Base-by-base conservation (phyloP, 1,140 invertebrate genomes). In the Amphibalanus amphitrite region DNA sequence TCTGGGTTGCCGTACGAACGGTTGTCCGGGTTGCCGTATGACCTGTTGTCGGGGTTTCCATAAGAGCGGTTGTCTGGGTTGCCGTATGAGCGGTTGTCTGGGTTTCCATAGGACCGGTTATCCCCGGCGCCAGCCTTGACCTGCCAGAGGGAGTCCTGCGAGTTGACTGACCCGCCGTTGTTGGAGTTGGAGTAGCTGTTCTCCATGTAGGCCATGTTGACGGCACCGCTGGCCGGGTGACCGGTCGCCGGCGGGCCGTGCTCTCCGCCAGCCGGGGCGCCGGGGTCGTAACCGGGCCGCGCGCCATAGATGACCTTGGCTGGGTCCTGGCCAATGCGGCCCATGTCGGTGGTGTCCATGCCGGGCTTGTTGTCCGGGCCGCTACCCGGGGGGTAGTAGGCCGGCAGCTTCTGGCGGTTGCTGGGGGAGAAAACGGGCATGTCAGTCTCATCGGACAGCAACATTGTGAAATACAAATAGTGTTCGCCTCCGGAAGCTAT, bases 71-170 rank as follows among this genome's bases (percentile, higher is more conserved):
- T 67, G 65, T 72, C 38, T 65, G 67, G 4, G 71, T 68, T 26
- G 28, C 70, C 69, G 71, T 70, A 33, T 69, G 69, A 23, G 73
- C 40, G 70, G 33, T 67, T 69, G 67, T 69, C 72, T 70, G 64
- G 67, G 69, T 71, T 72, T 13, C 47, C 20, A 20, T 59, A 59
- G 47, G 69, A 68, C 28, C 69, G 47, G 69, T 71, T 70, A 72
- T 29, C 40, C n/a, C 69, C 70, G 59, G 69, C 72, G 28, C 71
- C 76, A 71, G 10, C 72, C 71, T 69, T 93, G 84, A 93, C 89
- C 81, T 94, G 91, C 91, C 92, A 95, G 74, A 95, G 82, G n/a
- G 91, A 94, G 79, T 95, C 92, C 79, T 95, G 92, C 0, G 91
- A 93, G 81, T 95, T 93, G 59, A 95, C 91, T 71, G 91, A 93